Evolutionary conservation across 2,797 vertebrate genomes (phyloP).

Genomic region (Pantherophis alleghaniensis): DNA sequence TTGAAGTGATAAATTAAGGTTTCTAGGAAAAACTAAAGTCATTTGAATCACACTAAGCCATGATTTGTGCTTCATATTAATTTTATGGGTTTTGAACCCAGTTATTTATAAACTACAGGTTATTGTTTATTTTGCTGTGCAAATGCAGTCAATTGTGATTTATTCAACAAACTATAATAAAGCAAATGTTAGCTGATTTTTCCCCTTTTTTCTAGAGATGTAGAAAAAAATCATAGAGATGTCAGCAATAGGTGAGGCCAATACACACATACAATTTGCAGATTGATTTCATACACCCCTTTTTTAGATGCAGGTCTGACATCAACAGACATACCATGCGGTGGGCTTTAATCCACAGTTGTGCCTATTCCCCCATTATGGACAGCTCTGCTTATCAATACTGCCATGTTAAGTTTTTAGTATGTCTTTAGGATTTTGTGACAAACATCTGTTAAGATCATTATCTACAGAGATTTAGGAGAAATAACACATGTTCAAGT

Average conservation of each 20-base stretch:
- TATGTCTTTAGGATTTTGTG: neutral
- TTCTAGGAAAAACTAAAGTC: neutral
- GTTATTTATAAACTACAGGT: neutral
- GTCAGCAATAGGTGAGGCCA: neutral
- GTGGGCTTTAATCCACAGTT: neutral
- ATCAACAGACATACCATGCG: neutral
- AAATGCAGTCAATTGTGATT: neutral
- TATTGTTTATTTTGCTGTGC: neutral
- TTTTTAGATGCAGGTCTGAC: neutral
- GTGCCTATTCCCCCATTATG: neutral
- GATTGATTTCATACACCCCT: neutral
- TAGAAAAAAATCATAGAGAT: neutral
- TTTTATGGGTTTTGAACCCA: neutral
- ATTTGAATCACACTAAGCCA: neutral
- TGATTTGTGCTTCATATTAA: neutral
- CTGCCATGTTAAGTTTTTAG: neutral
- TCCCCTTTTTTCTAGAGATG: neutral
- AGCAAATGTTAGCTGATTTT: neutral
- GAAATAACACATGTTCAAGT: neutral
- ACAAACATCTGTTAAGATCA: slow-evolving; percentile 1
- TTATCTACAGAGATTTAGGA: neutral
- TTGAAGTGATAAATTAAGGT: neutral
- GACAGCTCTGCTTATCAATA: neutral
- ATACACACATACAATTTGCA: neutral
- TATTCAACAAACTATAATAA: neutral